Percentiles rank a stretch among this genome's conserved stretches.
These are phyloP conservation scores for Muntiacus reevesi DNA, from an alignment of 2,113 vertebrate genomes.

Conservation along the genomic window DNA sequence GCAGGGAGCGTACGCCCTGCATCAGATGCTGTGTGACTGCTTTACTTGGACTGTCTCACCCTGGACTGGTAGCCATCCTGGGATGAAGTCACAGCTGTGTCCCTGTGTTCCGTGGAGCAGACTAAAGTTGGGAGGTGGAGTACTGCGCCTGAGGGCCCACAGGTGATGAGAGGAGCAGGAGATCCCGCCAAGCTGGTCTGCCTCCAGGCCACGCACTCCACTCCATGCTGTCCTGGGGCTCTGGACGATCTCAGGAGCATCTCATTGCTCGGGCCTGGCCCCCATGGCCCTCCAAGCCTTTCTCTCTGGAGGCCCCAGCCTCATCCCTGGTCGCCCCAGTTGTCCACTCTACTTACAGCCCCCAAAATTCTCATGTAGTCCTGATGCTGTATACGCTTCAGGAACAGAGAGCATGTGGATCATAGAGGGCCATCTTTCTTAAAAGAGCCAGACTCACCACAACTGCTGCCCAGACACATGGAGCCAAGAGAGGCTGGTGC, in stretches of 20 bases:
- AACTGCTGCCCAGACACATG: background rate
- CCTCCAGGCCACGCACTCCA: background rate
- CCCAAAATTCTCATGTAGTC: background rate
- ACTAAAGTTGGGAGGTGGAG: background rate
- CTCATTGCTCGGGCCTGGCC: background rate
- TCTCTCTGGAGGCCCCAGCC: background rate
- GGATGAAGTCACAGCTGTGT: background rate
- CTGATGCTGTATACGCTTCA: too few species aligned
- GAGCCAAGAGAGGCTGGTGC: background rate
- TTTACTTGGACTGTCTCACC: background rate
- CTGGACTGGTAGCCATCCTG: background rate
- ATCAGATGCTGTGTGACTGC: background rate
- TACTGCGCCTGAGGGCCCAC: too few species aligned
- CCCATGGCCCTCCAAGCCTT: too few species aligned
- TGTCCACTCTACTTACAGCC: background rate
- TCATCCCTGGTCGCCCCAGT: background rate
- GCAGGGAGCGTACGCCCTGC: rapidly evolving
- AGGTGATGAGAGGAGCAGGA: background rate
- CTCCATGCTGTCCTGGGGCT: background rate
- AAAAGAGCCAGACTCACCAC: too few species aligned
- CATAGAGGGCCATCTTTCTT: too few species aligned
- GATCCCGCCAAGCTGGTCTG: background rate
- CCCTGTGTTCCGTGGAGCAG: background rate
- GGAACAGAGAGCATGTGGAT: background rate
- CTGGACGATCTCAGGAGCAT: background rate